Percentiles rank a stretch among this genome's conserved stretches.
Conservation (phyloP, 1,140 invertebrate species). For the Drosophila kurseongensis region DNA sequence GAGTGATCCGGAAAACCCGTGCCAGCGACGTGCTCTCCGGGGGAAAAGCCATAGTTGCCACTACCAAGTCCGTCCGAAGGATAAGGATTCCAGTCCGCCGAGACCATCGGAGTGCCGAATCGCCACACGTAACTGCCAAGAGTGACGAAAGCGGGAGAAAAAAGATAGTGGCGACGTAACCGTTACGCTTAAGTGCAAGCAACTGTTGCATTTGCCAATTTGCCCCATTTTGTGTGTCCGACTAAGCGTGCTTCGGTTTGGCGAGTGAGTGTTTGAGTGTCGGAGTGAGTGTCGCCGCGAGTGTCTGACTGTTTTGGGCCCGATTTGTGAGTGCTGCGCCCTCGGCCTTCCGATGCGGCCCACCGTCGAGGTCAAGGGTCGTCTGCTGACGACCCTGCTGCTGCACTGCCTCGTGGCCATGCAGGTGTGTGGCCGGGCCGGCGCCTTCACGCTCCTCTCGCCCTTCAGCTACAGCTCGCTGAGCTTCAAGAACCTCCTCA, state of each 20-base stretch:
- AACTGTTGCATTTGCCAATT: conserved; percentile 76
- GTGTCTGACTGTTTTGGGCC: conserved; percentile 20
- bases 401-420: conserved; percentile 65
- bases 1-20: conserved; percentile 11
- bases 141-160: conserved; percentile 40
- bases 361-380: conserved; percentile 47
- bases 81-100: conserved; percentile 20
- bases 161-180: conserved; percentile 63
- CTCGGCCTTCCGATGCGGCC: conserved; percentile 31
- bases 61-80: conserved; percentile 8
- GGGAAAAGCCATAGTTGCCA: conserved; percentile 1
- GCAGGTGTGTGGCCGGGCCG: conserved; percentile 63
- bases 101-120: conserved; percentile 1
- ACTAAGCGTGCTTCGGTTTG: conserved; percentile 30
- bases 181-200: conserved; percentile 74
- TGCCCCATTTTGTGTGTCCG: conserved; percentile 41
- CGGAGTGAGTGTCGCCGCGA: conserved; percentile 32
- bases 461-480: conserved; percentile 80
- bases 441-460: conserved; percentile 78
- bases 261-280: conserved; percentile 24
- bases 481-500: conserved; percentile 81
- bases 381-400: conserved; percentile 55
- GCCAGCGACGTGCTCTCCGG: conserved; percentile 2
- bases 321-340: not conserved
- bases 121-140: conserved; percentile 14